Base-by-base conservation (phyloP, 1,140 invertebrate species). In the Thaumetopoea pityocampa region DNA sequence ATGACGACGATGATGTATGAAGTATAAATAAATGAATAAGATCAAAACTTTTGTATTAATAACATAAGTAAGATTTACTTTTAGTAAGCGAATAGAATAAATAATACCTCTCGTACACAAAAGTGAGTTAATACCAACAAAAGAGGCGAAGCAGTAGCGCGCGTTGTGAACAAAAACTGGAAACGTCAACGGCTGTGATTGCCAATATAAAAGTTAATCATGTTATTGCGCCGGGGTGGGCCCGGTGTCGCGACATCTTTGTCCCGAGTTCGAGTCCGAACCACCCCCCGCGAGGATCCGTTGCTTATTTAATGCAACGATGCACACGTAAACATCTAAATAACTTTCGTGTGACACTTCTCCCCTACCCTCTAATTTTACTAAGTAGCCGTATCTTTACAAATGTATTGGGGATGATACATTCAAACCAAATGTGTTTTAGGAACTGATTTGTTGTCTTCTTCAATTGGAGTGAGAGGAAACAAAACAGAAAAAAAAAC, bases 311-410 rank as follows among this genome's bases (percentile, higher is more conserved):
- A 76, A 82, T 80, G 76, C 71, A 74, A 77, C 74, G 67, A 57
- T 79, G 73, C 71, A 82, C 78, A 76, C 73, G 70, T 71, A 83
- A 80, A 83, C 78, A 83, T 83, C 78, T 80, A 83, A 80, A 83
- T 83, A 80, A 80, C 73, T 80, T 81, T 78, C 76, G 74, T 72
- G 71, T 73, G 70, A 73, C 74, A 77, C 36, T 60, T 68, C 64
- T 67, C 74, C 70, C 73, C 68, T 58, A 63, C 62, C 68, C 71
- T 67, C 65, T 79, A 77, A 82, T 82, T 82, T 82, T 63, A 67
- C 73, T 82, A 76, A 82, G 74, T 79, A 79, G 73, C 69, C 61
- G 59, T 81, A 77, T 79, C 77, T 76, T 63, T 56, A 67, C 67
- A 69, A 73, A 73, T 69, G 61, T 66, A 61, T 46, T 54, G 60